Evolutionary conservation across 2,113 vertebrate genomes (phyloP).

Genomic region (Ploceus nigricollis): DNA sequence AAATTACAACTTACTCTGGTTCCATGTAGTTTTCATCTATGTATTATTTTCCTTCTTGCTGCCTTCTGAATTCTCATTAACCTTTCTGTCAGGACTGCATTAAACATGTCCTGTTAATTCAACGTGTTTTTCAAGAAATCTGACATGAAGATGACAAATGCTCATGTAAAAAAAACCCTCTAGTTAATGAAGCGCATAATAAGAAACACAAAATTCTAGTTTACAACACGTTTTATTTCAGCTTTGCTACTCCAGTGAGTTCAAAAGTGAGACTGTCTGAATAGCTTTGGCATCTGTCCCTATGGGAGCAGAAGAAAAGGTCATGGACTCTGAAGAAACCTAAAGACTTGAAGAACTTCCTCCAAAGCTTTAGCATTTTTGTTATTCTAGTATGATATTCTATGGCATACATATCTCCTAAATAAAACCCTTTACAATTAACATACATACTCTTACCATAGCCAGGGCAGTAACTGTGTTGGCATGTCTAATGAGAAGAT

Average conservation of each 20-base stretch:
- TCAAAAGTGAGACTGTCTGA: background rate
- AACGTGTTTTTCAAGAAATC: constrained; percentile 20
- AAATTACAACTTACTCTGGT: background rate
- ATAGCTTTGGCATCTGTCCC: background rate
- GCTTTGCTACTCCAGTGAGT: background rate
- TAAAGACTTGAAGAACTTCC: background rate
- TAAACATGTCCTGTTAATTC: constrained; percentile 44
- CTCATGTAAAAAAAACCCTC: background rate
- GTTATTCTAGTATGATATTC: background rate
- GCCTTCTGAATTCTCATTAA: constrained; percentile 58
- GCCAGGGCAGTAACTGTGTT: background rate
- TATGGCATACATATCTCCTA: background rate
- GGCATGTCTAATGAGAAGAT: background rate
- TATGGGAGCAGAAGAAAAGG: background rate
- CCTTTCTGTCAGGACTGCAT: constrained; percentile 42
- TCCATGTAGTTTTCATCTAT: background rate
- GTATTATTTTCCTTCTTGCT: background rate
- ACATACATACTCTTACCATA: background rate
- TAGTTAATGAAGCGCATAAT: background rate
- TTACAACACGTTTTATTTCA: background rate
- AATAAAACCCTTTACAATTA: background rate
- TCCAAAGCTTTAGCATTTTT: background rate
- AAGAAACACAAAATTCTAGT: background rate
- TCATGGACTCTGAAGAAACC: background rate
- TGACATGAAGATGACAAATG: constrained; percentile 54